Conservation (phyloP, 35 echinoderm and acorn worm genomes). For the Ophiothrix spiculata region DNA sequence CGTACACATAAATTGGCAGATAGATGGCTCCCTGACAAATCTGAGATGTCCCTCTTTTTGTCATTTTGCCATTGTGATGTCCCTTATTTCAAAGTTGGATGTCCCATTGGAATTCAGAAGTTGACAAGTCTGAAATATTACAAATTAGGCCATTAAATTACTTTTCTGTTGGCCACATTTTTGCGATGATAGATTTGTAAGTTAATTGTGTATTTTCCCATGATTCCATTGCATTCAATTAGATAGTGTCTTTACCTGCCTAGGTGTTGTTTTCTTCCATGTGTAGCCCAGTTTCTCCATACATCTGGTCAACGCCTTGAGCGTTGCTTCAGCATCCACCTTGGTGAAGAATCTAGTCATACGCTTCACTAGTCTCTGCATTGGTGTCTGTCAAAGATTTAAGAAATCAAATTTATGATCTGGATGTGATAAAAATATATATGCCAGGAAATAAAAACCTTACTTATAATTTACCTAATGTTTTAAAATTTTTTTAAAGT, state of each 20-base stretch:
- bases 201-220: slow-evolving; percentile 61
- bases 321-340: slow-evolving; percentile 38
- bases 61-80: not conserved
- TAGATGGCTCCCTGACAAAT: not conserved
- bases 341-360: slow-evolving; percentile 95
- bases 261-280: too few relatives aligned
- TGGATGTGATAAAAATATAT: too few relatives aligned
- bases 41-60: not conserved
- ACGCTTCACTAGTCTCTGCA: slow-evolving; percentile 82
- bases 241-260: too few relatives aligned
- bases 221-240: too few relatives aligned
- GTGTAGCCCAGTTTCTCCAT: slow-evolving; percentile 77
- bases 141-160: not conserved
- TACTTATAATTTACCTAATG: too few relatives aligned
- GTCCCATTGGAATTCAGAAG: not conserved
- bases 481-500: too few relatives aligned
- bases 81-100: not conserved
- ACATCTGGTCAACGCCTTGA: slow-evolving; percentile 36
- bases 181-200: slow-evolving; percentile 31
- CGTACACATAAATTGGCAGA: too few relatives aligned
- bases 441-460: too few relatives aligned
- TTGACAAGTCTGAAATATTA: not conserved
- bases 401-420: too few relatives aligned
- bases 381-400: slow-evolving; percentile 56
- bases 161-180: not conserved